Conservation (phyloP, 1,140 invertebrate genomes). For the Leptoteleia sp. region DNA sequence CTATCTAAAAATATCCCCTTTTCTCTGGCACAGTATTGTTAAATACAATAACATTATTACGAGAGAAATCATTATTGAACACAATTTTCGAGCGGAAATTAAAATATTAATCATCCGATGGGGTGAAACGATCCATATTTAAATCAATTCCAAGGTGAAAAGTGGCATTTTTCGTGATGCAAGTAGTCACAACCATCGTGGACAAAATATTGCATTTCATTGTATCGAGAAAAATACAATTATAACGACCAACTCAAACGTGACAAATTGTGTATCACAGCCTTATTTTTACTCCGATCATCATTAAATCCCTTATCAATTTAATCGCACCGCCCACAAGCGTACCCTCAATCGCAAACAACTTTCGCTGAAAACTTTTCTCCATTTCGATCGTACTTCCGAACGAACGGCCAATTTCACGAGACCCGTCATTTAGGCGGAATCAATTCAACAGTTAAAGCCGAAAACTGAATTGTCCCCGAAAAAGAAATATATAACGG, state of each 20-base stretch:
- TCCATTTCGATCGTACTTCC: not conserved
- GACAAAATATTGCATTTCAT: not conserved
- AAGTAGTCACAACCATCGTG: not conserved
- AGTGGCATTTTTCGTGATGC: no score
- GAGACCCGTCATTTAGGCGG: not conserved
- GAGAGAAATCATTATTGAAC: no score
- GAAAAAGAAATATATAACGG: no score
- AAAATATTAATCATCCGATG: no score
- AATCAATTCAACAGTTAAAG: not conserved
- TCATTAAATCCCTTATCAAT: conserved; percentile 12
- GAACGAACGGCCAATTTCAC: not conserved
- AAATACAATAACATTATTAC: no score
- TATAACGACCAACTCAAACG: conserved; percentile 1
- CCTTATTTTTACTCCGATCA: not conserved
- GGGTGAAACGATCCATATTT: not conserved
- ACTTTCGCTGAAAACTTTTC: not conserved
- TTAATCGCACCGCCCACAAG: not conserved
- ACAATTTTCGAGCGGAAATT: no score
- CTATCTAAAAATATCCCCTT: no score
- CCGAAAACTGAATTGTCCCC: no score
- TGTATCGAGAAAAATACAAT: conserved; percentile 15
- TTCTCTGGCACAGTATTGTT: no score
- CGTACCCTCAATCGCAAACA: not conserved
- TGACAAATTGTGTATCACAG: not conserved
- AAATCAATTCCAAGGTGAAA: not conserved